These are phyloP conservation scores for Lamellibrachia satsuma DNA, from an alignment of 2,888 invertebrate genomes.

Conservation along the genomic window DNA sequence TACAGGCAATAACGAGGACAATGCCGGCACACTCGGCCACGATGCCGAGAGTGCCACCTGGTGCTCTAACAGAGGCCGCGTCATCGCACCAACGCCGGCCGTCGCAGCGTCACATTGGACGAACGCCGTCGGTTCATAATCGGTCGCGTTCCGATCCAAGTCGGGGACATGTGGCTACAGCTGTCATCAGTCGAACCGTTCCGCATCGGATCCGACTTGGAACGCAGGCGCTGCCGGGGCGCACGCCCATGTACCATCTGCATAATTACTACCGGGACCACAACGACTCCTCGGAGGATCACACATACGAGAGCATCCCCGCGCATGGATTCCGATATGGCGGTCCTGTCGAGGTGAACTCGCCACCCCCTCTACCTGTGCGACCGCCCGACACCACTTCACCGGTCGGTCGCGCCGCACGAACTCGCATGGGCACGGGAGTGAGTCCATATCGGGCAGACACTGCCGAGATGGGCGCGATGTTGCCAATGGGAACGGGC, in stretches of 20 bases:
- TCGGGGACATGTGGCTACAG: neutral
- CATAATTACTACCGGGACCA: neutral
- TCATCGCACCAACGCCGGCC: neutral
- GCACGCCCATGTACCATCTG: neutral
- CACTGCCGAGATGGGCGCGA: neutral
- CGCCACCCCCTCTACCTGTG: neutral
- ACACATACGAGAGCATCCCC: constrained; percentile 8
- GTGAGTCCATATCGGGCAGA: neutral
- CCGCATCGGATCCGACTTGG: constrained; percentile 31
- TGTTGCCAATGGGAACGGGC: neutral
- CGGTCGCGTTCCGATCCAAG: constrained; percentile 26
- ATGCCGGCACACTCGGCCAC: neutral
- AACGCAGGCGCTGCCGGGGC: constrained; percentile 27
- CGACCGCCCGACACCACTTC: neutral
- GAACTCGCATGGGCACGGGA: neutral
- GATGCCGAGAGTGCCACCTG: neutral
- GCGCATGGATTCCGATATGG: neutral
- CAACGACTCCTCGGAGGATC: neutral
- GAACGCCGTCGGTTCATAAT: constrained; percentile 26
- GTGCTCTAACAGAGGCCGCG: neutral
- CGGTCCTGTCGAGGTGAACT: neutral
- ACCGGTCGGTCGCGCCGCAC: neutral
- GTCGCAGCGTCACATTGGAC: neutral
- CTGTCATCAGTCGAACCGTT: constrained; percentile 22
- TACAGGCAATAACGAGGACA: neutral